Conservation (phyloP, 1,140 invertebrate species). For the Leptonema lineaticorne region DNA sequence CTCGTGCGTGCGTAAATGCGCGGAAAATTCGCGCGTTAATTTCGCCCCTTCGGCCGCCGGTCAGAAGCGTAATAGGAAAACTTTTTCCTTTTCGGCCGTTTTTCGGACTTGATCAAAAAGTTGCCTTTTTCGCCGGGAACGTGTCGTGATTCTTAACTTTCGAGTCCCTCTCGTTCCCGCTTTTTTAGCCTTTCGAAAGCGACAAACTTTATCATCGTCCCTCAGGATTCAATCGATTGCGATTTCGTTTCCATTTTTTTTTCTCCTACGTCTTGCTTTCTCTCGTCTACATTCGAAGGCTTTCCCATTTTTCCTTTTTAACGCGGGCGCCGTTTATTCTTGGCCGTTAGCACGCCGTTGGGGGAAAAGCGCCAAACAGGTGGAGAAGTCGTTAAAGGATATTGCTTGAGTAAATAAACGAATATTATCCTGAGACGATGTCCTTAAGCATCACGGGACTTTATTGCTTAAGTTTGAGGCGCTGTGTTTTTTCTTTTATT, state of each 20-base stretch:
- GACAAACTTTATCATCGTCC: neutral
- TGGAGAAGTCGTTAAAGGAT: conserved; percentile 15
- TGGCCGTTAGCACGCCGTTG: conserved; percentile 12
- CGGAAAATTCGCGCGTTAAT: neutral
- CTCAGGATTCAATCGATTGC: neutral
- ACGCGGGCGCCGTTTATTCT: too few species aligned
- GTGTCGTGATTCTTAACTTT: conserved; percentile 34
- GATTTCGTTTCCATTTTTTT: neutral
- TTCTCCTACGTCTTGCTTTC: neutral
- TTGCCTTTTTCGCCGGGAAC: conserved; percentile 21
- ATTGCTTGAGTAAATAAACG: conserved; percentile 18
- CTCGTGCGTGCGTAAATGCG: neutral
- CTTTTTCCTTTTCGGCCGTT: conserved; percentile 13
- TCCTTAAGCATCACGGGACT: conserved; percentile 11
- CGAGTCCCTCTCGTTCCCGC: neutral
- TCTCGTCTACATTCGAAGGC: too few species aligned
- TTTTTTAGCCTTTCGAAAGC: neutral
- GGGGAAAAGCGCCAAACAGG: conserved; percentile 7
- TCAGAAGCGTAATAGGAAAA: conserved; percentile 34
- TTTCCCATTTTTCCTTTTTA: too few species aligned
- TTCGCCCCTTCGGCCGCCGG: neutral
- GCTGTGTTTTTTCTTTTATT: too few species aligned
- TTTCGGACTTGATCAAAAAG: conserved; percentile 28
- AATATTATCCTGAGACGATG: conserved; percentile 16
- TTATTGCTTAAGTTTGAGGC: conserved; percentile 10